Percentiles rank a stretch among this genome's conserved stretches.
These are phyloP conservation scores for Ceraclea dissimilis DNA, from an alignment of 2,888 invertebrate species.

Conservation along the genomic window DNA sequence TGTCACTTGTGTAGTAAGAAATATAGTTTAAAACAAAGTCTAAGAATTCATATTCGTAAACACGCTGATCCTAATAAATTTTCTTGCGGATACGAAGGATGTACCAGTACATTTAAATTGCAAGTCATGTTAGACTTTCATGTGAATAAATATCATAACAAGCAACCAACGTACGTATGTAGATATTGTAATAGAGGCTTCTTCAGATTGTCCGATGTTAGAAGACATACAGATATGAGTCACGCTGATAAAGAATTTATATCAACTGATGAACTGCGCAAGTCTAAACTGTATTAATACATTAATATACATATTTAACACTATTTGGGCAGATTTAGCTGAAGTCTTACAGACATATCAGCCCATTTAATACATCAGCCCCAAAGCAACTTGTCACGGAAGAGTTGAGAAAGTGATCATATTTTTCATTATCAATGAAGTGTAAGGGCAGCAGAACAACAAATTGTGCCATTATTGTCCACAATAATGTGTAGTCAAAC, in stretches of 20 bases:
- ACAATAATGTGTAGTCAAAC: too few relatives aligned
- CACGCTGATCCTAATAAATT: constrained; percentile 41
- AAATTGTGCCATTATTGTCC: too few relatives aligned
- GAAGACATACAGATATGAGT: constrained; percentile 32
- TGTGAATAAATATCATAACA: constrained; percentile 40
- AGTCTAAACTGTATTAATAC: background rate
- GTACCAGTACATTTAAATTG: constrained; percentile 38
- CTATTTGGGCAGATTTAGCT: too few relatives aligned
- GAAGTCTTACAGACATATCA: too few relatives aligned
- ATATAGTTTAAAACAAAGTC: constrained; percentile 36
- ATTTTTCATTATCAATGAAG: too few relatives aligned
- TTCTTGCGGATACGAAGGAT: constrained; percentile 41
- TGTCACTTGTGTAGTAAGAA: constrained; percentile 38
- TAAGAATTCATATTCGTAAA: constrained; percentile 40
- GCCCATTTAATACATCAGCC: too few relatives aligned
- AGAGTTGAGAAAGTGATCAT: too few relatives aligned
- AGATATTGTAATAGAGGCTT: constrained; percentile 41
- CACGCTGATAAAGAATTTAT: constrained; percentile 4
- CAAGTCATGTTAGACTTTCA: constrained; percentile 43
- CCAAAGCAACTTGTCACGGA: too few relatives aligned
- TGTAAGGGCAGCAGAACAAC: too few relatives aligned
- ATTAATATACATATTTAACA: too few relatives aligned
- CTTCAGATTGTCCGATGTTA: constrained; percentile 40
- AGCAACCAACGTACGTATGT: constrained; percentile 41
- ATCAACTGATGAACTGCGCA: background rate